Evolutionary conservation across 2,888 invertebrate genomes (phyloP), one percentile per base, ranked within the genome.

Genomic region (Drosophila neutralis): DNA sequence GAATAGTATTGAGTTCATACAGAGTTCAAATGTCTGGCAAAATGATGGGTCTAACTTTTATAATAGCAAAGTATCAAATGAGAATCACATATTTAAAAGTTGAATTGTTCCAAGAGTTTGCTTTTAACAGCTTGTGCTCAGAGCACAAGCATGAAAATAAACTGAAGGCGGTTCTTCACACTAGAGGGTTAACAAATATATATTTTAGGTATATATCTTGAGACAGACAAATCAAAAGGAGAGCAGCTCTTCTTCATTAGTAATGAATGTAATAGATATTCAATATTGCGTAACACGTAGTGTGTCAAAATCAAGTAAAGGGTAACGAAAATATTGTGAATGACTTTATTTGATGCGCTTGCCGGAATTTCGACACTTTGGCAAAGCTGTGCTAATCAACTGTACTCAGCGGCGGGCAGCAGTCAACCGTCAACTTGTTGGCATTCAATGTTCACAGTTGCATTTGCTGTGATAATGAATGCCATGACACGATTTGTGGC

Each of bases 361-460:
- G 65, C 45, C 36, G 48, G 38, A 56, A 48, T 78, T 78, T 64
- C 69, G 38, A 62, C 69, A 73, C 72, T 68, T 73, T 78, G 76
- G 66, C 83, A 68, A 69, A 56, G 51, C 40, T 27, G 10, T 67
- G 81, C 69, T 81, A 81, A 81, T 83, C 69, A 77, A 49, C 53
- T 62, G 64, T 53, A 62, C 42, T 42, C 21, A 7, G 10, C 13
- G 21, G 10, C 13, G 18, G 42, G 7, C 18, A 21, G 4, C 68
- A 35, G 52, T 36, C 48, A 8, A 18, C 31, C 36, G 35, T 31
- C 13, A 42, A 35, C 29, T 45, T 53, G n/a, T 52, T 52, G 52
- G 21, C 40, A 45, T 38, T 35, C 52, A 36, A n/a, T 59, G 57
- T 51, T 64, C 63, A 63, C 65, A 62, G 64, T 60, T 65, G 66